Percentiles rank a stretch among this genome's conserved stretches.
Evolutionary conservation across 2,113 vertebrate species (phyloP).

Genomic region (Columbina picui): DNA sequence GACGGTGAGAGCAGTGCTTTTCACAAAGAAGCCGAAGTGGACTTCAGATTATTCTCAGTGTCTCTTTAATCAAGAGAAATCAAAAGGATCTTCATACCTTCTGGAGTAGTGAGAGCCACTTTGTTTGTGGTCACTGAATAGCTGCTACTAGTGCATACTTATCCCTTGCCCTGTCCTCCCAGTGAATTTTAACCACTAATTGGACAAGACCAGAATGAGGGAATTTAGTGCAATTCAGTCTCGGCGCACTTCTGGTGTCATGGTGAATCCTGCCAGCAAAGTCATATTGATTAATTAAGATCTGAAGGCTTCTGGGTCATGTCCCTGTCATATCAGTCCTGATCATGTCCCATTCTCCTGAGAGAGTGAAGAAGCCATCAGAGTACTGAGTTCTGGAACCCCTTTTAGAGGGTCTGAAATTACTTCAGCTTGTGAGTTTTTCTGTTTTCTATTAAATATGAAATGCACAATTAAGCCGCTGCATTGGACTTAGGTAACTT

Average conservation of each 20-base stretch:
- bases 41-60: neutral
- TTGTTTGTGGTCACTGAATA: neutral
- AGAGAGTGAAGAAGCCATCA: neutral
- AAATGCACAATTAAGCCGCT: neutral
- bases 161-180: neutral
- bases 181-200: slow-evolving; percentile 26
- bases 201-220: slow-evolving; percentile 8
- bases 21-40: neutral
- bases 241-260: neutral
- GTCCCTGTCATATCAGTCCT: neutral
- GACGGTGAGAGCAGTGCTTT: neutral
- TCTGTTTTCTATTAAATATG: neutral
- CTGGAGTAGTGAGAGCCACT: neutral
- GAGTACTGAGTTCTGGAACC: neutral
- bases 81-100: neutral
- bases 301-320: slow-evolving; percentile 12
- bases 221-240: neutral
- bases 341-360: neutral
- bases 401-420: neutral
- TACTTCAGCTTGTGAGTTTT: neutral
- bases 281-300: neutral
- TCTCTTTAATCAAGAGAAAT: neutral
- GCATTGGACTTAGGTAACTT: neutral
- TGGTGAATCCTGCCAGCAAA: slow-evolving; percentile 9
- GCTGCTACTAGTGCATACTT: neutral